phyloP scores from a whole-genome alignment of 1,140 invertebrate genomes.

The Bombus sylvicola region DNA sequence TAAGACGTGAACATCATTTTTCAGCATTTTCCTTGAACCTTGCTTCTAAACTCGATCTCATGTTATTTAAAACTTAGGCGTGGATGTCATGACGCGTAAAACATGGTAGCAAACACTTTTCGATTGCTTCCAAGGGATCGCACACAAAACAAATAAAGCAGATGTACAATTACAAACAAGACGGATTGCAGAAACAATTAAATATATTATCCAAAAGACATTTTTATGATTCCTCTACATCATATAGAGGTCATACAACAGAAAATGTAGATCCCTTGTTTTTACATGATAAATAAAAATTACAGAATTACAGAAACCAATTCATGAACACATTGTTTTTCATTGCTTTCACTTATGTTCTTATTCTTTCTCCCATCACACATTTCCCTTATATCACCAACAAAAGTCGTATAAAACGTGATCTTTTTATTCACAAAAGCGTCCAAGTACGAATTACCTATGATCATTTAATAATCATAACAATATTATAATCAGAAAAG shows the following conservation, averaged over 20 bases:
- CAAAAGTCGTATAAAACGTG: conserved; percentile 55
- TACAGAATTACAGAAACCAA: conserved; percentile 14
- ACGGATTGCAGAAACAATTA: conserved; percentile 42
- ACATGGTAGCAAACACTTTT: conserved; percentile 16
- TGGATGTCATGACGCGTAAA: conserved; percentile 27
- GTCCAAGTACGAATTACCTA: conserved; percentile 60
- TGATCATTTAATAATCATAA: conserved; percentile 64
- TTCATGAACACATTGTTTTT: conserved; percentile 1
- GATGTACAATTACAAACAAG: conserved; percentile 41
- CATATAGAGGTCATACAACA: conserved; percentile 24
- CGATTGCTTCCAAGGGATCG: conserved; percentile 49
- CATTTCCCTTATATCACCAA: conserved; percentile 27
- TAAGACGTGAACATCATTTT: conserved; percentile 21
- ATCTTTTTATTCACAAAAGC: conserved; percentile 61
- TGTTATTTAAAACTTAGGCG: conserved; percentile 27
- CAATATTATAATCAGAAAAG: conserved; percentile 62
- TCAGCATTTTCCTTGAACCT: conserved; percentile 22
- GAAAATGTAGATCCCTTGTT: conserved; percentile 39
- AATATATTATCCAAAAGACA: conserved; percentile 57
- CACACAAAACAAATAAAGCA: conserved; percentile 11
- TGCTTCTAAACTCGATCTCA: conserved; percentile 29
- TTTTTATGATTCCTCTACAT: conserved; percentile 29
- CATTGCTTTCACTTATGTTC: neutral
- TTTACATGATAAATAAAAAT: neutral
- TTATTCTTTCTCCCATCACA: conserved; percentile 13